Evolutionary conservation across 2,888 invertebrate species (phyloP).

Genomic region (Eudemis profundana): DNA sequence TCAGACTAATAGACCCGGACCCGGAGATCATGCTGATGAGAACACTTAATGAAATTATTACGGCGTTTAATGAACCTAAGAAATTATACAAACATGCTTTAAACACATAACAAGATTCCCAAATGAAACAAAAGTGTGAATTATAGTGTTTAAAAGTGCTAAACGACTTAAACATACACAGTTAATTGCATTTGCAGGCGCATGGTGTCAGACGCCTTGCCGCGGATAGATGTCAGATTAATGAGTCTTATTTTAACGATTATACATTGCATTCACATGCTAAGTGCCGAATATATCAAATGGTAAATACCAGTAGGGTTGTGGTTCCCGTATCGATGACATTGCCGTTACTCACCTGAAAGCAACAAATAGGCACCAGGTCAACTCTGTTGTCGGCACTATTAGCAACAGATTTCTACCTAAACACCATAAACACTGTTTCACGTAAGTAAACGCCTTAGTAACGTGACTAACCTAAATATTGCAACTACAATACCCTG

Average conservation of each 20-base stretch:
- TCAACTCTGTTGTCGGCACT: slow-evolving; percentile 27
- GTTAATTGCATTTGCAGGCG: slow-evolving; percentile 46
- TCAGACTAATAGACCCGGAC: slow-evolving; percentile 19
- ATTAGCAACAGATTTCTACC: slow-evolving; percentile 7
- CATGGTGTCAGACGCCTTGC: slow-evolving; percentile 25
- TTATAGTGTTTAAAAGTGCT: slow-evolving; percentile 28
- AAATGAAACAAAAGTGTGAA: slow-evolving; percentile 30
- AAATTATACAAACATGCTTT: slow-evolving; percentile 38
- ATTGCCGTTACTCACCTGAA: slow-evolving; percentile 86
- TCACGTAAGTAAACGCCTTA: slow-evolving; percentile 7
- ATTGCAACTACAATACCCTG: no score
- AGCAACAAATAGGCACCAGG: slow-evolving; percentile 56
- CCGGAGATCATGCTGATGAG: slow-evolving; percentile 41
- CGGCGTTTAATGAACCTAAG: slow-evolving; percentile 31
- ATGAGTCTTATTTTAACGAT: slow-evolving; percentile 37
- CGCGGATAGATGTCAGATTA: slow-evolving; percentile 15
- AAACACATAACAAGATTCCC: slow-evolving; percentile 35
- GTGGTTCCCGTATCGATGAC: slow-evolving; percentile 84
- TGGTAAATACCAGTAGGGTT: slow-evolving; percentile 81
- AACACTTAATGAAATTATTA: slow-evolving; percentile 27
- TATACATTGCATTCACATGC: slow-evolving; percentile 56
- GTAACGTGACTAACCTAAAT: slow-evolving; percentile 16
- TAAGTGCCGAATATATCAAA: slow-evolving; percentile 60
- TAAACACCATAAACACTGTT: background rate
- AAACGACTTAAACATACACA: slow-evolving; percentile 42